Evolutionary conservation across 2,888 invertebrate species (phyloP).

Genomic region (Eupithecia tripunctaria): DNA sequence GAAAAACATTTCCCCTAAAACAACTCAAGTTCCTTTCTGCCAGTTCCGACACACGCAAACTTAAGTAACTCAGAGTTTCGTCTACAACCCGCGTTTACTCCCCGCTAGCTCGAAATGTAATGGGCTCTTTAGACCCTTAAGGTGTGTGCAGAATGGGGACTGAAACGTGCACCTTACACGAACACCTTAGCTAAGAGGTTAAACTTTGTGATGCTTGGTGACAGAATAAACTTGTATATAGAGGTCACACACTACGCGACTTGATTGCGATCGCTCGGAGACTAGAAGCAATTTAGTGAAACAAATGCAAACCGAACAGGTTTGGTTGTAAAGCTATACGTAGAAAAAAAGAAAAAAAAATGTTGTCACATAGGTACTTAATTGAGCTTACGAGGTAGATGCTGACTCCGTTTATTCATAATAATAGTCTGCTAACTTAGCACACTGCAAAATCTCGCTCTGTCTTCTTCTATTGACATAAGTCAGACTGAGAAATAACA

Average conservation of each 20-base stretch:
- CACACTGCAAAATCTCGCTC: no score
- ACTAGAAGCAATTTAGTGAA: neutral
- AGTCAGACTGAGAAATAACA: no score
- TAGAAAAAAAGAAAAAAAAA: no score
- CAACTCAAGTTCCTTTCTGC: neutral
- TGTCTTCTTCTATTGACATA: no score
- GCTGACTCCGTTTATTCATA: no score
- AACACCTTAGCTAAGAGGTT: neutral
- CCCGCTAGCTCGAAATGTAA: conserved; percentile 49
- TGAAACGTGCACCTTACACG: neutral
- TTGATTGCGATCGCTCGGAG: neutral
- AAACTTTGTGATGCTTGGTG: neutral
- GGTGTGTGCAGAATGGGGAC: neutral
- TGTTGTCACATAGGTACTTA: no score
- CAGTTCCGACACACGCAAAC: conserved; percentile 4
- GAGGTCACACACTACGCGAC: neutral
- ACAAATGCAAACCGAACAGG: no score
- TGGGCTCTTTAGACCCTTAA: conserved; percentile 37
- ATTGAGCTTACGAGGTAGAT: no score
- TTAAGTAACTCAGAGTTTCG: neutral
- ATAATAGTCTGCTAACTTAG: no score
- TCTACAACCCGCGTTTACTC: conserved; percentile 27
- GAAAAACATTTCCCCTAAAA: neutral
- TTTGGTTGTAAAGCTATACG: no score
- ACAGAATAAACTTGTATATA: neutral